Percentiles rank a stretch among this genome's conserved stretches.
These are phyloP conservation scores for Sebastes alutus DNA, from an alignment of 2,797 vertebrate species.

Conservation along the genomic window DNA sequence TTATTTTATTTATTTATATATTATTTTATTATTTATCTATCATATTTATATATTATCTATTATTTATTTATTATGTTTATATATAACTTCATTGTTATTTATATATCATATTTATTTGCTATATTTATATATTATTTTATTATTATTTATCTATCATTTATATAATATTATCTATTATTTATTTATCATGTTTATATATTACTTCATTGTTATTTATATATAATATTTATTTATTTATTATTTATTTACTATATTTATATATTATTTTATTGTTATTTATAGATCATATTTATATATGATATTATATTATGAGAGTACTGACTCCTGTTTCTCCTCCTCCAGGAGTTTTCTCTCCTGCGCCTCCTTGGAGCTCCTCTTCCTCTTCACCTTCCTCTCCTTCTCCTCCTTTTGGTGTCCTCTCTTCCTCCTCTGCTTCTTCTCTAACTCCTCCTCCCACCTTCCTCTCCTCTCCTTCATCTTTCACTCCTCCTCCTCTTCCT, in stretches of 20 bases:
- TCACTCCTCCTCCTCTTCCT: neutral
- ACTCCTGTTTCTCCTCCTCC: conserved; percentile 1
- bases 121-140: neutral
- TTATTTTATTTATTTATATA: no score
- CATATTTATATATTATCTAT: no score
- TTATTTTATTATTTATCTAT: neutral
- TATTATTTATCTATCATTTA: neutral
- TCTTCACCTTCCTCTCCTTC: neutral
- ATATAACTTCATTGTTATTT: neutral
- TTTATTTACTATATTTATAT: neutral
- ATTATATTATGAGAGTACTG: neutral
- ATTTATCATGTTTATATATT: neutral
- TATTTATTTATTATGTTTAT: no score
- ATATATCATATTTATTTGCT: neutral
- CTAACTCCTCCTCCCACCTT: neutral
- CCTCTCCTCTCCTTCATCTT: neutral
- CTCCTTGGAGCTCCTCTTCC: conserved; percentile 16
- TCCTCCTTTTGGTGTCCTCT: neutral
- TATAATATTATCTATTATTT: neutral
- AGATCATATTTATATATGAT: neutral
- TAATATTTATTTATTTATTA: neutral
- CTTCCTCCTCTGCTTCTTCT: neutral
- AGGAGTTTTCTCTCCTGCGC: conserved; percentile 14
- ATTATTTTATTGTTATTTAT: neutral
- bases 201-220: neutral